A percentile compares a stretch with the other conserved stretches of the same genome.
Conservation (phyloP, 2,888 invertebrate species). For the Melikaiella ostensackeni region DNA sequence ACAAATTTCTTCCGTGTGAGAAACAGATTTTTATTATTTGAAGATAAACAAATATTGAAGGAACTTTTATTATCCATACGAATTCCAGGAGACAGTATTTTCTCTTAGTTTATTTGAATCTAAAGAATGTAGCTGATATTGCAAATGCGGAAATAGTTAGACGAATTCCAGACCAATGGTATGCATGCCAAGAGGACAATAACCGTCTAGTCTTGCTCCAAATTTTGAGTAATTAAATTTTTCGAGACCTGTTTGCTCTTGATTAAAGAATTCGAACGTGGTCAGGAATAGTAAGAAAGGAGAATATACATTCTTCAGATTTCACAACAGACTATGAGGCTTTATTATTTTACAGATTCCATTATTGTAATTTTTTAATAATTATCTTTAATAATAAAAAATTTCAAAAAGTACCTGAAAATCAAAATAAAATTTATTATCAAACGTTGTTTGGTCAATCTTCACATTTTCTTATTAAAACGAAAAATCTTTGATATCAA, state of each 20-base stretch:
- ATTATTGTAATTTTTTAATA: slow-evolving; percentile 1
- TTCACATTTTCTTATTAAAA: too few relatives aligned
- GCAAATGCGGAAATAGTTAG: slow-evolving; percentile 53
- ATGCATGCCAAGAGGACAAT: slow-evolving; percentile 54
- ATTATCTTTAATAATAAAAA: too few relatives aligned
- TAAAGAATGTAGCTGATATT: slow-evolving; percentile 44
- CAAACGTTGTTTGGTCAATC: too few relatives aligned
- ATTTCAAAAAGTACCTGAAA: too few relatives aligned
- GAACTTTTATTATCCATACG: slow-evolving; percentile 47
- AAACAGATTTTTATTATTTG: too few relatives aligned
- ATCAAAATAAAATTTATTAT: too few relatives aligned
- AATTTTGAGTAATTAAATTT: slow-evolving; percentile 63
- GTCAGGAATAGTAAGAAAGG: slow-evolving; percentile 5
- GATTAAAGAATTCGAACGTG: slow-evolving; percentile 26
- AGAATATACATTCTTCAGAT: slow-evolving; percentile 1
- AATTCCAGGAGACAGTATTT: slow-evolving; percentile 47
- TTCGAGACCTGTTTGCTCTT: slow-evolving; percentile 36
- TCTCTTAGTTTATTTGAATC: slow-evolving; percentile 31
- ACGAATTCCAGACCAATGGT: slow-evolving; percentile 49
- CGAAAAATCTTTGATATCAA: too few relatives aligned
- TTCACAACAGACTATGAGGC: background rate
- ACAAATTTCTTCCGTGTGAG: too few relatives aligned
- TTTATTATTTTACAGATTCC: background rate
- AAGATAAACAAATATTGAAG: too few relatives aligned
- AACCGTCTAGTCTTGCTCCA: slow-evolving; percentile 50